Conservation (phyloP, 2,888 invertebrate genomes). For the Platynereis dumerilii region DNA sequence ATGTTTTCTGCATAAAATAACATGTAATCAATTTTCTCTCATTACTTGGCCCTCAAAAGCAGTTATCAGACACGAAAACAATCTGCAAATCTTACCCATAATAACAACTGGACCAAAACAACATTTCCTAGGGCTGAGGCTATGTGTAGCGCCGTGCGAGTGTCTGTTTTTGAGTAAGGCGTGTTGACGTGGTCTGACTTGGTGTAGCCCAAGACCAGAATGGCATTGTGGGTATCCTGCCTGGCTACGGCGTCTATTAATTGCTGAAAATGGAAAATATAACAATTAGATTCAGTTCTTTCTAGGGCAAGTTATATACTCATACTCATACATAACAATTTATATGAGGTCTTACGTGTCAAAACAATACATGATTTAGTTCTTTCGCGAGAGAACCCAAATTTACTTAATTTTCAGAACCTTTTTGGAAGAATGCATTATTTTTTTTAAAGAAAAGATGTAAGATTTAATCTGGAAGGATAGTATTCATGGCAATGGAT, state of each 20-base stretch:
- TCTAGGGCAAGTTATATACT: no score
- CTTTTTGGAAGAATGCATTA: no score
- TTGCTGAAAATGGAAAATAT: constrained; percentile 63
- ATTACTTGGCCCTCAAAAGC: no score
- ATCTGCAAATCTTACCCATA: constrained; percentile 77
- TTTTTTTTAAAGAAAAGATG: no score
- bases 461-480: no score
- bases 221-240: constrained; percentile 66
- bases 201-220: constrained; percentile 62
- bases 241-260: constrained; percentile 63
- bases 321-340: no score
- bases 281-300: no score
- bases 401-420: no score
- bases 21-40: no score
- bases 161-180: constrained; percentile 76
- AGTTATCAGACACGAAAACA: constrained; percentile 88
- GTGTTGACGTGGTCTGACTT: constrained; percentile 77
- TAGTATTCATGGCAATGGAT: no score
- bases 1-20: no score
- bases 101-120: constrained; percentile 87
- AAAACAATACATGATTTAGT: not conserved
- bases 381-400: not conserved
- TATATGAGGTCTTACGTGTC: not conserved
- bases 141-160: constrained; percentile 83
- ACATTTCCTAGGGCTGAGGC: constrained; percentile 84